Evolutionary conservation across 2,797 vertebrate species (phyloP).

Genomic region (Dendrocincla fuliginosa): DNA sequence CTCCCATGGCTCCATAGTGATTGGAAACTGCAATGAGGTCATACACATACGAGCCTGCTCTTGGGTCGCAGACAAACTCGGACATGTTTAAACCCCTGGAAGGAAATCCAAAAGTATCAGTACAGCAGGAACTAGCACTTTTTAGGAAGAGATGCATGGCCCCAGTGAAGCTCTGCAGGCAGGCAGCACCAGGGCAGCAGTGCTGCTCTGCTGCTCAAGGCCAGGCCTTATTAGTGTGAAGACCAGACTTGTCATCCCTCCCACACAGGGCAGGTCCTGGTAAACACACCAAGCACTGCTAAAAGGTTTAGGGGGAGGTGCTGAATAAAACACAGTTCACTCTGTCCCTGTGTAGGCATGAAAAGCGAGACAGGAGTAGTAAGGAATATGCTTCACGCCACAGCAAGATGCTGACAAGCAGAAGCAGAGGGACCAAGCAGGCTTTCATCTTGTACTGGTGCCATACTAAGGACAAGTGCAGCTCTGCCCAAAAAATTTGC

Average conservation of each 20-base stretch:
- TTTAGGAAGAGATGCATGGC: not conserved
- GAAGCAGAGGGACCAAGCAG: not conserved
- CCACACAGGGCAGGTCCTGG: not conserved
- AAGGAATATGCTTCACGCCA: not conserved
- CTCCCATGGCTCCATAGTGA: constrained; percentile 97
- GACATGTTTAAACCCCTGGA: constrained; percentile 93
- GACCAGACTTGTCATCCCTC: not conserved
- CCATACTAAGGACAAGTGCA: not conserved
- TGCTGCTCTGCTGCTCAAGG: not conserved
- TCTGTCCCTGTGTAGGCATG: not conserved
- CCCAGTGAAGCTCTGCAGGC: not conserved
- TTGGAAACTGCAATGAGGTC: constrained; percentile 96
- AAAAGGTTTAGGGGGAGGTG: not conserved
- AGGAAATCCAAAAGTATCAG: constrained; percentile 29
- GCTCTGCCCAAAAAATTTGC: not conserved
- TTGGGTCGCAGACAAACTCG: constrained; percentile 91
- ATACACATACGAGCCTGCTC: constrained; percentile 88
- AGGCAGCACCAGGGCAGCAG: not conserved
- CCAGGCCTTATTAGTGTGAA: not conserved
- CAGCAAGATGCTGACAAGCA: not conserved
- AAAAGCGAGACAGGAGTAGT: not conserved
- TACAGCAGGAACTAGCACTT: not conserved
- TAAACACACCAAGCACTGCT: not conserved
- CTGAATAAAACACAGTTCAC: not conserved
- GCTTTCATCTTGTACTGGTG: not conserved